Percentiles rank a stretch among this genome's conserved stretches.
Evolutionary conservation across 2,888 invertebrate genomes (phyloP).

Genomic region (Chelonus formosanus): DNA sequence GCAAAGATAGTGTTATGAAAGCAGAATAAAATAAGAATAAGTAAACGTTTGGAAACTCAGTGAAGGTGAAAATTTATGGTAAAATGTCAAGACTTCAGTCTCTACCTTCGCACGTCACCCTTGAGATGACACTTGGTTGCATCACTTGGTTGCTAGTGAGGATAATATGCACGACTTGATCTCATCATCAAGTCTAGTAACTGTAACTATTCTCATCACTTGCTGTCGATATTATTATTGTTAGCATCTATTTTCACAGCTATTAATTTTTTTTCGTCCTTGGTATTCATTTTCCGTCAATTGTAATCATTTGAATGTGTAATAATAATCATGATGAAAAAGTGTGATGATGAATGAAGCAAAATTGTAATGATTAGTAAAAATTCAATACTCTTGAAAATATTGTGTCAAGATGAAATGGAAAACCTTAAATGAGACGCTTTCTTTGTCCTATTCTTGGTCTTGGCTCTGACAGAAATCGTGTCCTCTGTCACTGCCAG

Average conservation of each 20-base stretch:
- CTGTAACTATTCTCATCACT: conserved; percentile 16
- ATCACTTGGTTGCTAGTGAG: conserved; percentile 17
- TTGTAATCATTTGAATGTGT: too few species aligned
- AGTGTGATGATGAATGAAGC: too few species aligned
- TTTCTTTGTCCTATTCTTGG: conserved; percentile 8
- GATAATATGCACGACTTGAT: conserved; percentile 11
- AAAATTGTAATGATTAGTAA: too few species aligned
- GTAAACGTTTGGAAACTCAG: conserved; percentile 36
- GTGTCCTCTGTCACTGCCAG: conserved; percentile 39
- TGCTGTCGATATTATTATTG: conserved; percentile 36
- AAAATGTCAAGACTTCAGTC: conserved; percentile 36
- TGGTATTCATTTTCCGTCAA: too few species aligned
- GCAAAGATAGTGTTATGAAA: conserved; percentile 32
- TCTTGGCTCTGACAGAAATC: conserved; percentile 31
- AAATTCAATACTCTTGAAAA: conserved; percentile 4
- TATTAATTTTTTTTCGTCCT: conserved; percentile 2
- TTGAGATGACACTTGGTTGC: conserved; percentile 41
- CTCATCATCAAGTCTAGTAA: conserved; percentile 26
- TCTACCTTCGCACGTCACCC: conserved; percentile 31
- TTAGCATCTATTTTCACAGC: conserved; percentile 1
- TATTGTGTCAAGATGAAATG: conserved; percentile 26
- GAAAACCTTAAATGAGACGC: conserved; percentile 25
- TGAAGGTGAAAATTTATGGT: conserved; percentile 45
- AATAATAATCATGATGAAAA: too few species aligned
- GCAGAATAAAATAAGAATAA: conserved; percentile 40